phyloP scores from a whole-genome alignment of 2,888 invertebrate species.

The Eulithis prunata region DNA sequence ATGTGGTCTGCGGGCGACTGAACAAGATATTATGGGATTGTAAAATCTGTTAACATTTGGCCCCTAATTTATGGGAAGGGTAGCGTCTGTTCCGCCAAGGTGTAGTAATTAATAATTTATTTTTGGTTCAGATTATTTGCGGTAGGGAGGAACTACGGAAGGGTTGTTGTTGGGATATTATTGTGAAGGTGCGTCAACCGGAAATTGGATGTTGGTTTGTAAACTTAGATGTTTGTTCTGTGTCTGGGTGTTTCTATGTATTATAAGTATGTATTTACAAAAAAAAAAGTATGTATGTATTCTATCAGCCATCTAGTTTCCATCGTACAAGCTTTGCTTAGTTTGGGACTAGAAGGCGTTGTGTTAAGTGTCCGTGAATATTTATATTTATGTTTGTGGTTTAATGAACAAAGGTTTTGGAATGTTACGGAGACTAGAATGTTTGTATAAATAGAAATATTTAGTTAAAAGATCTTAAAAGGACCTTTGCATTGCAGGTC shows the following conservation, averaged over 20 bases:
- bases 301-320: no score
- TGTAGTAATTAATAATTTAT: conserved; percentile 82
- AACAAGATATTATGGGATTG: conserved; percentile 82
- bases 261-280: no score
- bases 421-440: no score
- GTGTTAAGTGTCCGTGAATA: no score
- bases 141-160: conserved; percentile 46
- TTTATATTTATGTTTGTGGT: background rate
- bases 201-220: conserved; percentile 38
- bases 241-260: no score
- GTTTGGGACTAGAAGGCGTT: no score
- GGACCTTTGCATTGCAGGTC: no score
- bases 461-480: no score
- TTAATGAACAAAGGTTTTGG: background rate
- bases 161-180: conserved; percentile 50
- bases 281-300: no score
- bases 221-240: no score
- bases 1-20: conserved; percentile 75
- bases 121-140: conserved; percentile 69
- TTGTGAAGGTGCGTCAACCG: conserved; percentile 43
- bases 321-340: no score
- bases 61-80: conserved; percentile 80
- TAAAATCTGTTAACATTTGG: conserved; percentile 81
- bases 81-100: conserved; percentile 70
- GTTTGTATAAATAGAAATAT: no score